These are phyloP conservation scores for Zootoca vivipara DNA, from an alignment of 2,113 vertebrate genomes.

Conservation along the genomic window DNA sequence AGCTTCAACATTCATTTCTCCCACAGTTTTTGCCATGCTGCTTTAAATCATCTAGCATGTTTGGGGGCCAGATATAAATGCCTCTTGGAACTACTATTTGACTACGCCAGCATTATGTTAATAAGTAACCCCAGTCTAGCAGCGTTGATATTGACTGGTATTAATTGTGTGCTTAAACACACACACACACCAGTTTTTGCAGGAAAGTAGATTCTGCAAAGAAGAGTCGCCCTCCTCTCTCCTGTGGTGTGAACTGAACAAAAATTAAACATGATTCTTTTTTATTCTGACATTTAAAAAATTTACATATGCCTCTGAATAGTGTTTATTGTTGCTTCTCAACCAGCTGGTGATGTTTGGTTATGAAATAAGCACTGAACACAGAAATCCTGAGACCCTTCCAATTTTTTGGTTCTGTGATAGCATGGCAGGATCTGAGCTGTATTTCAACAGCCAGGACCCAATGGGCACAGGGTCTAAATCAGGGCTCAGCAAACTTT, in stretches of 20 bases:
- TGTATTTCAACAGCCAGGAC: neutral
- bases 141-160: neutral
- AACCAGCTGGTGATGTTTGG: constrained; percentile 32
- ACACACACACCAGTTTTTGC: neutral
- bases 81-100: neutral
- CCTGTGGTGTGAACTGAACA: neutral
- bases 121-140: neutral
- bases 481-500: no score
- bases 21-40: neutral
- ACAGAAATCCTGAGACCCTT: neutral
- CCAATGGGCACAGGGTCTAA: no score
- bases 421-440: constrained; percentile 11
- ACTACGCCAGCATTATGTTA: neutral
- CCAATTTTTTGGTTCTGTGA: neutral
- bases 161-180: neutral
- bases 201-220: constrained; percentile 26
- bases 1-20: neutral
- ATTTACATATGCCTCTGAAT: constrained; percentile 62
- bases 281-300: constrained; percentile 50
- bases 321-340: constrained; percentile 37
- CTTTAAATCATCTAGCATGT: neutral
- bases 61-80: neutral
- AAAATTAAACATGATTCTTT: constrained; percentile 25
- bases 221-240: neutral
- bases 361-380: neutral